A percentile compares a stretch with the other conserved stretches of the same genome.
Evolutionary conservation across 2,888 invertebrate genomes (phyloP).

Genomic region (Clanis bilineata): DNA sequence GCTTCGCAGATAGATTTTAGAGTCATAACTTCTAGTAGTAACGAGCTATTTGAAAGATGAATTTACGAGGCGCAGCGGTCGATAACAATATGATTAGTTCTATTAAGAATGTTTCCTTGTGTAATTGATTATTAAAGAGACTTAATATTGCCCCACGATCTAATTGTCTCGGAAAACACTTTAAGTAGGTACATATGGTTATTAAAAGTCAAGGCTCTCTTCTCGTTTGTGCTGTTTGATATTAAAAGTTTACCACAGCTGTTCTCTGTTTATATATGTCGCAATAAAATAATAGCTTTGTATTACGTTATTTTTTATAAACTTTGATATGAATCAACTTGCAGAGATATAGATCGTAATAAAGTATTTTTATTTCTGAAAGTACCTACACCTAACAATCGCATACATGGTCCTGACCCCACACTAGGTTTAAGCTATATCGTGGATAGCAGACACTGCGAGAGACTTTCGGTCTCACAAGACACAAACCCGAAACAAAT

Average conservation of each 20-base stretch:
- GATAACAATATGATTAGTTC: constrained; percentile 2
- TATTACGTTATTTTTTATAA: too few relatives aligned
- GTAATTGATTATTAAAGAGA: constrained; percentile 7
- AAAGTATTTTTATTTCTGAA: too few relatives aligned
- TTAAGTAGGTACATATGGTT: neutral
- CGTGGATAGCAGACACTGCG: too few relatives aligned
- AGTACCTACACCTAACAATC: too few relatives aligned
- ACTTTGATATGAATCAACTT: too few relatives aligned
- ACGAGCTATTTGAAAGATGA: neutral
- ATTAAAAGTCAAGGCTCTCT: constrained; percentile 7
- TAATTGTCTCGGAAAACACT: constrained; percentile 8
- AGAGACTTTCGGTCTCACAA: too few relatives aligned
- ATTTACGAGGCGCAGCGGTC: constrained; percentile 6
- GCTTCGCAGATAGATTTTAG: neutral
- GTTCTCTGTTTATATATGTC: too few relatives aligned
- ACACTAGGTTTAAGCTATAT: too few relatives aligned
- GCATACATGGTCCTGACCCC: too few relatives aligned
- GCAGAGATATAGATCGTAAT: too few relatives aligned
- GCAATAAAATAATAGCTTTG: too few relatives aligned
- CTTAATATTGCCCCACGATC: constrained; percentile 11
- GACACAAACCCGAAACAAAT: too few relatives aligned
- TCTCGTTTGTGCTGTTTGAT: neutral
- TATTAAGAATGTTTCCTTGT: neutral
- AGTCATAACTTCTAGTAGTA: neutral
- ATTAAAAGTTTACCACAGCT: neutral